phyloP scores from a whole-genome alignment of 2,113 vertebrate species.

The Rhinogobius similis region DNA sequence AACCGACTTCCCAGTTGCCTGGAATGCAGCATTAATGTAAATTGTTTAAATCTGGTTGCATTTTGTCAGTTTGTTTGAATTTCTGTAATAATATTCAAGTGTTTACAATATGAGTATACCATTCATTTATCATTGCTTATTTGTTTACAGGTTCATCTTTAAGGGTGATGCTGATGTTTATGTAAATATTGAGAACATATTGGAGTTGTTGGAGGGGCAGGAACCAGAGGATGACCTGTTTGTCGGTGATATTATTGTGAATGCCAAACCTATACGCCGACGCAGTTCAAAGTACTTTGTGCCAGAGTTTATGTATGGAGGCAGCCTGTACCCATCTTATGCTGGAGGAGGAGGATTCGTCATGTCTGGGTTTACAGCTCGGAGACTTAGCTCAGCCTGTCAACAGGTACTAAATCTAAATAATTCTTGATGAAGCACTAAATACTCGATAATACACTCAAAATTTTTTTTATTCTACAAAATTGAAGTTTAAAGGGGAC shows the following conservation, averaged over 20 bases:
- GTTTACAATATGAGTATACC: no score
- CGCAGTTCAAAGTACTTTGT: constrained; percentile 92
- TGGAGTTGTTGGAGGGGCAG: constrained; percentile 83
- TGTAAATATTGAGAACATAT: constrained; percentile 91
- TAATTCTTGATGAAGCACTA: neutral
- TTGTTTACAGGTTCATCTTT: constrained; percentile 83
- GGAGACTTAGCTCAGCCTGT: constrained; percentile 84
- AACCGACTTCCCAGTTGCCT: no score
- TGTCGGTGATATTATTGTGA: constrained; percentile 91
- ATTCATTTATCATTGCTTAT: neutral
- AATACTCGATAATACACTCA: no score
- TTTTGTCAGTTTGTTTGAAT: neutral
- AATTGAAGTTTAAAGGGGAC: no score
- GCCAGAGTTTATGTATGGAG: constrained; percentile 88
- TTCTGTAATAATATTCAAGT: neutral
- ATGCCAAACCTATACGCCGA: constrained; percentile 87
- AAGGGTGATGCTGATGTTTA: constrained; percentile 94
- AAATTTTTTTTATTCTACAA: neutral
- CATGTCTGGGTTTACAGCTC: constrained; percentile 86
- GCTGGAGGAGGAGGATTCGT: constrained; percentile 94
- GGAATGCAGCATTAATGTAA: no score
- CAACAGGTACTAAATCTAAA: constrained; percentile 64
- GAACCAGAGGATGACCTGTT: constrained; percentile 82
- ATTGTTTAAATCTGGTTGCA: neutral
- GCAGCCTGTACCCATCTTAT: constrained; percentile 86